A percentile compares a stretch with the other conserved stretches of the same genome.
These are phyloP conservation scores for Drosophila pseudoananassae DNA, from an alignment of 1,140 invertebrate species.

Conservation along the genomic window DNA sequence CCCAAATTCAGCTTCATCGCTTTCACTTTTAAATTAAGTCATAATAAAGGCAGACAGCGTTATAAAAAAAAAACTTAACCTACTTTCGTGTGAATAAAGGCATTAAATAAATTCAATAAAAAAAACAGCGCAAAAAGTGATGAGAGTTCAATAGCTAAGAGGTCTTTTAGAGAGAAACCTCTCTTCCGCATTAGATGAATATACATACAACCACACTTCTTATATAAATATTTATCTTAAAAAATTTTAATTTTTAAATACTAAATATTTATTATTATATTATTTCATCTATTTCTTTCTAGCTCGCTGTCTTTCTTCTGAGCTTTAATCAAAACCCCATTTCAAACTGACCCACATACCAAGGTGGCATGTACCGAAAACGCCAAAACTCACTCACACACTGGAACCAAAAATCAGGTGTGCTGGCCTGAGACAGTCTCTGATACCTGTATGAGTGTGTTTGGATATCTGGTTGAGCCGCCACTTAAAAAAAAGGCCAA, in stretches of 20 bases:
- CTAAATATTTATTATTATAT: not conserved
- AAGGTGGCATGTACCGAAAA: constrained; percentile 68
- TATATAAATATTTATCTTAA: not conserved
- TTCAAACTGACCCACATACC: constrained; percentile 78
- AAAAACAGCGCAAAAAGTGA: constrained; percentile 38
- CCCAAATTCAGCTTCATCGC: constrained; percentile 43
- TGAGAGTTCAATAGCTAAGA: constrained; percentile 52
- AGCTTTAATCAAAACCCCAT: constrained; percentile 70
- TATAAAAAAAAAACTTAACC: constrained; percentile 57
- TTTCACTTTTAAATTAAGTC: constrained; percentile 82
- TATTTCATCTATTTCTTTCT: constrained; percentile 19
- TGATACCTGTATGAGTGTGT: constrained; percentile 10
- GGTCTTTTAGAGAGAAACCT: constrained; percentile 14
- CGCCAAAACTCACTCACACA: constrained; percentile 45
- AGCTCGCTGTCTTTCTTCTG: constrained; percentile 23
- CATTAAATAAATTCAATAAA: constrained; percentile 15
- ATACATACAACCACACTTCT: too few species aligned
- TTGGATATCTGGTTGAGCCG: constrained; percentile 38
- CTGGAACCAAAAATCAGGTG: constrained; percentile 44
- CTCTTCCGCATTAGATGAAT: constrained; percentile 12
- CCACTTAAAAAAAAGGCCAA: constrained; percentile 39
- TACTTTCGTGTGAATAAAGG: constrained; percentile 57
- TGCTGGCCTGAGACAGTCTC: constrained; percentile 30
- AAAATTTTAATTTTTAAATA: not conserved
- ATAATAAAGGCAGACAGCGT: constrained; percentile 55